phyloP scores from a whole-genome alignment of 1,140 invertebrate genomes.

The Aphelinus certus region DNA sequence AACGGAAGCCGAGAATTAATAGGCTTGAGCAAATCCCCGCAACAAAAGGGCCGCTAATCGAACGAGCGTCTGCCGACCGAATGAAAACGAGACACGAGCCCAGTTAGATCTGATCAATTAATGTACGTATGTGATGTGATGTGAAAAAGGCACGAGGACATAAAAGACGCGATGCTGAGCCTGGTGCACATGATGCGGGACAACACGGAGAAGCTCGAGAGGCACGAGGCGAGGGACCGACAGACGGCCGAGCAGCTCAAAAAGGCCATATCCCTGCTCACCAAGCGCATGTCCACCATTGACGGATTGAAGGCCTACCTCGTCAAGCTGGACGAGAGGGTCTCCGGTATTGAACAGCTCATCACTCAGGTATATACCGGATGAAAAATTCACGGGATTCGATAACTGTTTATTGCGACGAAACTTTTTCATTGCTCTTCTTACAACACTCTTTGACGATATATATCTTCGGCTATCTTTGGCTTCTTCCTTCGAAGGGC shows the following conservation, averaged over 20 bases:
- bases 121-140: background rate
- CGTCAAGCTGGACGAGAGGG: slow-evolving; percentile 73
- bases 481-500: background rate
- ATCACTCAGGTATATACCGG: slow-evolving; percentile 55
- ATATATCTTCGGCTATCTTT: background rate
- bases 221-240: slow-evolving; percentile 84
- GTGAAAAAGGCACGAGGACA: slow-evolving; percentile 77
- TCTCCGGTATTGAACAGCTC: slow-evolving; percentile 73
- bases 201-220: slow-evolving; percentile 83
- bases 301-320: slow-evolving; percentile 75
- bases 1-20: no score
- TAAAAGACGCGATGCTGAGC: slow-evolving; percentile 82
- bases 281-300: slow-evolving; percentile 75
- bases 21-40: slow-evolving; percentile 1
- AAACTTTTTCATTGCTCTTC: no score
- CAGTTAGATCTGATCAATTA: background rate
- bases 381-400: background rate
- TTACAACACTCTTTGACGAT: no score
- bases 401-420: no score
- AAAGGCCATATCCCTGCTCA: slow-evolving; percentile 75
- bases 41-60: slow-evolving; percentile 2
- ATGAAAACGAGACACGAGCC: no score
- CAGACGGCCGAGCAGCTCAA: slow-evolving; percentile 82
- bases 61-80: background rate
- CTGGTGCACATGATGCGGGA: slow-evolving; percentile 82